These are phyloP conservation scores for Drosophila merina DNA, from an alignment of 2,888 invertebrate genomes.

Conservation along the genomic window DNA sequence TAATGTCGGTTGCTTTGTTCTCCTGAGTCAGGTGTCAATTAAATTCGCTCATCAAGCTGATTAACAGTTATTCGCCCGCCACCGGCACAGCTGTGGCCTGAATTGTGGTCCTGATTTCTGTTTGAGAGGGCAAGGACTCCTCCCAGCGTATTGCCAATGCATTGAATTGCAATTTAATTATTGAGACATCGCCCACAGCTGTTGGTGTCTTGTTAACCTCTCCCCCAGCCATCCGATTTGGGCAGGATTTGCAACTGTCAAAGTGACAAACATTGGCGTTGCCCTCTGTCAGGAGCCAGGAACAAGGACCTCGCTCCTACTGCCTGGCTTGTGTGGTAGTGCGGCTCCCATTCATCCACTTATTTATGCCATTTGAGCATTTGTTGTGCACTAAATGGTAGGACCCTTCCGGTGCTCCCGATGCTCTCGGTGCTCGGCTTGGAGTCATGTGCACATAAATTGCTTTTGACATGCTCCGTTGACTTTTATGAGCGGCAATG, in stretches of 20 bases:
- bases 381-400: conserved; percentile 40
- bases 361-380: conserved; percentile 73
- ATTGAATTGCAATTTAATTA: conserved; percentile 77
- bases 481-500: conserved; percentile 65
- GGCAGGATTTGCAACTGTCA: conserved; percentile 75
- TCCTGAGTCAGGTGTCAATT: conserved; percentile 39
- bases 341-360: conserved; percentile 27
- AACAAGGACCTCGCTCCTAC: not conserved
- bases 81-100: conserved; percentile 16
- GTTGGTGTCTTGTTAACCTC: not conserved
- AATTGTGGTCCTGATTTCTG: conserved; percentile 9
- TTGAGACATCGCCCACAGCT: conserved; percentile 21
- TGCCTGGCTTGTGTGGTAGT: conserved; percentile 1
- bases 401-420: not conserved
- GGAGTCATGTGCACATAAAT: conserved; percentile 64
- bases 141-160: conserved; percentile 37
- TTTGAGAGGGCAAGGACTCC: not conserved
- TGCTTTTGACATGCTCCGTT: conserved; percentile 76
- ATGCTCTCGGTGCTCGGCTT: not conserved
- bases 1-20: not conserved
- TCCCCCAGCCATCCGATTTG: conserved; percentile 39
- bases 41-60: conserved; percentile 37
- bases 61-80: conserved; percentile 26
- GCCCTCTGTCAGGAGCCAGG: conserved; percentile 18
- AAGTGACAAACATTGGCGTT: conserved; percentile 67